Base-by-base conservation (phyloP, 2,113 vertebrate species). In the Rhodinocichla rosea region DNA sequence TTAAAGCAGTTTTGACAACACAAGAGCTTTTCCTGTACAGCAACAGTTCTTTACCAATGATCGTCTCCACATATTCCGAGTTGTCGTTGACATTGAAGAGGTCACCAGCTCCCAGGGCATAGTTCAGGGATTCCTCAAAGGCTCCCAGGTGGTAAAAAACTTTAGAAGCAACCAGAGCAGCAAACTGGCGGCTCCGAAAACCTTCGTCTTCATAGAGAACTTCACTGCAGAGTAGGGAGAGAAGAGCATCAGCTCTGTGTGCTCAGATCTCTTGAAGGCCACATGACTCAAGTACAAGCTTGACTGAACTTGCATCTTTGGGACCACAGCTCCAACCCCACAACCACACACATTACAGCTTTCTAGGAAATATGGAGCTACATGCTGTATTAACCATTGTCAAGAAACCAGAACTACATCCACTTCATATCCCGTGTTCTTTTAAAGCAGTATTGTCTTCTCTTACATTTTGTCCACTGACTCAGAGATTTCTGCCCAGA, bases 391-490 rank as follows among this genome's bases (percentile, higher is more conserved):
- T 33, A 52, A 62, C 11, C 33, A 56, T 4, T 33, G 59, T 47
- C 28, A 78, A 89, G 32, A 50, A 81, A 64, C 10, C 59, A 94
- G 24, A 92, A 91, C 32, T 49, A 83, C 27, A 91, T 15, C 23
- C 37, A 52, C 7, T 50, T 87, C 50, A 52, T 15, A 69, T 39
- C 26, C 57, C 47, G 10, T 19, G 10, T 10, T 60, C 32, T 67
- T 81, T 80, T 74, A 24, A 76, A 83, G 45, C 17, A 59, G 64
- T 37, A 87, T 20, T 77, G 60, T n/a, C 20, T 83, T 73, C 13
- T 97, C 99, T 99, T 99, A 99, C 99, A 99, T 99, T 98, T 99
- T 99, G 97, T 99, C 99, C 89, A 99, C 99, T 33, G 99, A 99
- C 97, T 99, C 99, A 7, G 99, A 99, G 97, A 99, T 99, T 97